These are phyloP conservation scores for Nymphicus hollandicus DNA, from an alignment of 2,113 vertebrate genomes.

Conservation along the genomic window DNA sequence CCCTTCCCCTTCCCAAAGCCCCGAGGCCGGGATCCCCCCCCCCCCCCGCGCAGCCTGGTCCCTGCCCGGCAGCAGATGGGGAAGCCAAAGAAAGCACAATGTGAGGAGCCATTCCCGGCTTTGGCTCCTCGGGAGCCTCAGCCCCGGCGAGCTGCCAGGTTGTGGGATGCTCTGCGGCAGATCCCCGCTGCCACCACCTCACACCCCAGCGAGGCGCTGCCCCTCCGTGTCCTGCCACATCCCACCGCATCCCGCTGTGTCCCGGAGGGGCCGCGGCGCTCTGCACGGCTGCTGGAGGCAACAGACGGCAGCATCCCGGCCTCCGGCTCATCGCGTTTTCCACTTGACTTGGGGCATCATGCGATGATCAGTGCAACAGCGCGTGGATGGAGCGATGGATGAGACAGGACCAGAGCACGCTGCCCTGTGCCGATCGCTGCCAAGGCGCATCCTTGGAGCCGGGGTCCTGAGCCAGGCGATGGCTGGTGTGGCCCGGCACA, in stretches of 20 bases:
- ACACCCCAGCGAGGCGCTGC: neutral
- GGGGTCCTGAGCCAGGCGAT: neutral
- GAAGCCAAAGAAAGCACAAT: rapidly evolving
- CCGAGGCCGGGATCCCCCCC: too few relatives aligned
- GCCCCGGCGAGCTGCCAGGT: neutral
- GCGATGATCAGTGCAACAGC: neutral
- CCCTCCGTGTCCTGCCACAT: neutral
- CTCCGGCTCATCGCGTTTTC: neutral
- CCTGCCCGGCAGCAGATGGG: neutral
- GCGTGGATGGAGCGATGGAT: neutral
- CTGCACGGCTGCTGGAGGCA: neutral
- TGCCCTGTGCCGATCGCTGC: neutral
- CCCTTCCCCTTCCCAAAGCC: neutral
- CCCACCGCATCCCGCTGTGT: neutral
- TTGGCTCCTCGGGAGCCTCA: neutral
- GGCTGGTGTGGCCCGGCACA: rapidly evolving
- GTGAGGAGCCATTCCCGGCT: neutral
- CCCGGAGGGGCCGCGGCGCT: too few relatives aligned
- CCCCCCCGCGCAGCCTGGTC: neutral
- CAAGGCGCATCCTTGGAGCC: rapidly evolving
- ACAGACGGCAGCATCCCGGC: neutral
- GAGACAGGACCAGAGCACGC: neutral
- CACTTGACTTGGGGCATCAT: neutral
- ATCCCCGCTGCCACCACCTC: neutral
- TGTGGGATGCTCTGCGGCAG: neutral